Base-by-base conservation (phyloP, 1,140 invertebrate species). In the Aphaenogaster rudis region DNA sequence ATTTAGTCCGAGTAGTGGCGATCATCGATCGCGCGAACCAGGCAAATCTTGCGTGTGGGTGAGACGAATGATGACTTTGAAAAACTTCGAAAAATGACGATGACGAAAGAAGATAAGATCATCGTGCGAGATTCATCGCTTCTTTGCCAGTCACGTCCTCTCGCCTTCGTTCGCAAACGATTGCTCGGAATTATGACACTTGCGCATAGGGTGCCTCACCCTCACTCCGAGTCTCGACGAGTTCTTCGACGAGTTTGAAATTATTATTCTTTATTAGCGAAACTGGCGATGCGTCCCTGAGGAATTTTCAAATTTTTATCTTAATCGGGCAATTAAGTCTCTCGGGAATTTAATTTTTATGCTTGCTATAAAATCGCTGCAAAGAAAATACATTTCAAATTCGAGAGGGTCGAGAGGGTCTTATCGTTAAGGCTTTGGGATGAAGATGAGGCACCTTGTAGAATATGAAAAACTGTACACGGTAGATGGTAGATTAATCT, bases 401-500 rank as follows among this genome's bases (percentile, higher is more conserved):
- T 80, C 2, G 28, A 28, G 28, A 28, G 21, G 21, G 36, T 82
- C 17, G 11, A 36, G 42, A n/a, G 28, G 21, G 28, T 48, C 36
- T 59, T 7, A 8, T 61, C 15, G 15, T 72, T 59, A 8, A 63
- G 28, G 8, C 13, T 63, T 33, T 39, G 39, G 66, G 1, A 5
- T 71, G 36, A 69, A 54, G 17, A 2, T 61, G 80, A 8, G 21
- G 54, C 13, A 86, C 7, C 50, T 66, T 66, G 36, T 79, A 54
- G n/a, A 63, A 78, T 42, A 15, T 42, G 36, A 54, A 67, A 69
- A 33, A 61, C 28, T 64, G 61, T 67, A 72, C 76, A 71, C 9
- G 78, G n/a, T 76, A 39, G n/a, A 76, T 79, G 76, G 17, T 74
- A 42, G 61, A 78, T 86, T 59, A 86, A 81, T 71, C 67, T 59